phyloP scores from a whole-genome alignment of 2,113 vertebrate genomes.

The Petrocephalus zakoni region DNA sequence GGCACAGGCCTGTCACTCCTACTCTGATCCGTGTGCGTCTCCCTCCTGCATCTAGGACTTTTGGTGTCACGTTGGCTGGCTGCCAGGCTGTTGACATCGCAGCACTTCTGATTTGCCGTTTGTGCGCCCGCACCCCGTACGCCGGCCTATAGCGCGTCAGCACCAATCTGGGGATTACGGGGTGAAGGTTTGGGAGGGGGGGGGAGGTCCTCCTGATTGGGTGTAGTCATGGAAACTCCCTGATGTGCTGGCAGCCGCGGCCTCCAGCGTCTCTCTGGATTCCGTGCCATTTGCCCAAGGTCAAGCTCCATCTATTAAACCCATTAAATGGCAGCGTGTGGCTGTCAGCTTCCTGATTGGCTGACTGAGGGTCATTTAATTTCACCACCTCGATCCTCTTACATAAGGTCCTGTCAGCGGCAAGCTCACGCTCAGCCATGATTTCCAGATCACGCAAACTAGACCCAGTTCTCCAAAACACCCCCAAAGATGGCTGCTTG shows the following conservation, averaged over 20 bases:
- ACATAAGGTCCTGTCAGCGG: slow-evolving; percentile 15
- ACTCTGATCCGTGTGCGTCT: not conserved
- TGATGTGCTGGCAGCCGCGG: not conserved
- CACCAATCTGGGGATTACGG: not conserved
- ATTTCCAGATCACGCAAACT: not conserved
- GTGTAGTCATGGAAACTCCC: not conserved
- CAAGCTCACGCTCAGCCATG: not conserved
- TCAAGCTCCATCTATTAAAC: not conserved
- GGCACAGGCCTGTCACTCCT: not conserved
- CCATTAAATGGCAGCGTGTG: not conserved
- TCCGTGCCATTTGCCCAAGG: not conserved
- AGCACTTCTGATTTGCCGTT: not conserved
- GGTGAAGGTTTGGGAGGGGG: not conserved
- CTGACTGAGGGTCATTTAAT: not conserved
- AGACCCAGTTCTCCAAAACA: not conserved
- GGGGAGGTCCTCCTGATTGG: not conserved
- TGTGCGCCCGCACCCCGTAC: not conserved
- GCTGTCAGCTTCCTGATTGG: no score
- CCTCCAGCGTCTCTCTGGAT: not conserved
- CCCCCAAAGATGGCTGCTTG: not conserved
- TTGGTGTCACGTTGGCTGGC: not conserved
- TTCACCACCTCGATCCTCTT: slow-evolving; percentile 12
- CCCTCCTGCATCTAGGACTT: not conserved
- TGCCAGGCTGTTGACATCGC: not conserved
- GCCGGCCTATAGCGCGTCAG: not conserved